Evolutionary conservation across 2,797 vertebrate genomes (phyloP), one percentile per base, ranked within the genome.

Genomic region (Periparus ater): DNA sequence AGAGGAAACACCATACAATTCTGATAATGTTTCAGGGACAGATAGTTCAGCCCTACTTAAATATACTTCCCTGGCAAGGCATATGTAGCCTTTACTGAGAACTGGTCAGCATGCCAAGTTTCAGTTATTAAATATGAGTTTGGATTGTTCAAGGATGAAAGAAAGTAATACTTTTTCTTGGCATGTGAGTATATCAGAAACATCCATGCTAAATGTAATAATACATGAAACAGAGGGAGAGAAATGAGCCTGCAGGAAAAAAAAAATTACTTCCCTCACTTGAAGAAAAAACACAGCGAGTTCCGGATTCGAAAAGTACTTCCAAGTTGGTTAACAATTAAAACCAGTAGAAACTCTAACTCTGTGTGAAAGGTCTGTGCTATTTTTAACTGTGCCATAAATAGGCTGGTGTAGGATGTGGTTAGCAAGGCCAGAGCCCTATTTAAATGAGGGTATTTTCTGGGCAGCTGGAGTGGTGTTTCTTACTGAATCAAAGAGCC

Each of bases 121-220:
- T 86, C 83, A 88, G 40, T 86, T 90, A 40, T 91, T 94, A 81
- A 85, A 82, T 71, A 76, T 51, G 36, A 88, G 30, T 88, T 78
- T 88, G 66, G 47, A 74, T 66, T 90, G 70, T 79, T 86, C 57
- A 84, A 63, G 44, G 26, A 84, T 81, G 83, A 89, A 93, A 74
- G 65, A 85, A 91, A 91, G 23, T 57, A 89, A 83, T 88, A 77
- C 34, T 71, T 94, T 76, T 83, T 85, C 72, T 91, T 95, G 87
- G 75, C 87, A 26, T 80, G 17, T 14, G 23, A 81, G 20, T 90
- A 13, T 67, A 96, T 94, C 71, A 83, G 92, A 90, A 96, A 91
- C 48, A 91, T 93, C 83, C 90, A 86, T 72, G 77, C 74, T 94
- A 94, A 96, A 96, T 86, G 78, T 82, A 96, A 89, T 97, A 88